Evolutionary conservation across 2,113 vertebrate species (phyloP), one percentile per base, ranked within the genome.

Genomic region (Rhea pennata): DNA sequence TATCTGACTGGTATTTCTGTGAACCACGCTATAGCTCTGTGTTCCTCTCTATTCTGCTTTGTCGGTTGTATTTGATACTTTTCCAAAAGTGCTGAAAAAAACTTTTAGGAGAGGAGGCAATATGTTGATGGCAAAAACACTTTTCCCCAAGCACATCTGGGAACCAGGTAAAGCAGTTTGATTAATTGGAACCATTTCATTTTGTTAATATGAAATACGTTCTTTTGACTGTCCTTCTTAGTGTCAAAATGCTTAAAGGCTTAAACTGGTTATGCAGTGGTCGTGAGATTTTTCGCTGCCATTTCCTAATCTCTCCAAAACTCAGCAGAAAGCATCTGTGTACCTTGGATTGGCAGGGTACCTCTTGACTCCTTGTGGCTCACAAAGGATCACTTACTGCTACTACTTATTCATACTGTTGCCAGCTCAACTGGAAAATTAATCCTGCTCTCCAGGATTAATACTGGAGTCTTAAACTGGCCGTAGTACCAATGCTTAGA

Each of bases 251-350:
- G 64, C 17, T 53, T 62, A 61, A 42, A 33, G 58, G 27, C 62
- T 93, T 58, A 22, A 70, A 71, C 65, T 88, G 42, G 69, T 79
- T 76, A 78, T 21, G 26, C 82, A 94, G 40, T 88, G 92, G 93
- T 96, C 93, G 74, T 81, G 88, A 97, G 79, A 85, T 95, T 96
- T 92, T 81, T 87, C 87, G 64, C 94, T 97, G 94, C 91, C 54
- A 90, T 97, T 97, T 97, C 95, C 65, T 93, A 48, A 81, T 88
- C 87, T 84, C 85, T 51, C 33, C 44, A 54, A 77, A 97, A 92
- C 90, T 66, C 67, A 88, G 71, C 75, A 97, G 91, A 95, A 93
- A 84, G 95, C 87, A 95, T 66, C 70, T 78, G 89, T 22, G 33
- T 40, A 29, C 50, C 61, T 81, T 67, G 84, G 61, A 78, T 48